phyloP scores from a whole-genome alignment of 2,888 invertebrate species.

The Rotaria magnacalcarata region DNA sequence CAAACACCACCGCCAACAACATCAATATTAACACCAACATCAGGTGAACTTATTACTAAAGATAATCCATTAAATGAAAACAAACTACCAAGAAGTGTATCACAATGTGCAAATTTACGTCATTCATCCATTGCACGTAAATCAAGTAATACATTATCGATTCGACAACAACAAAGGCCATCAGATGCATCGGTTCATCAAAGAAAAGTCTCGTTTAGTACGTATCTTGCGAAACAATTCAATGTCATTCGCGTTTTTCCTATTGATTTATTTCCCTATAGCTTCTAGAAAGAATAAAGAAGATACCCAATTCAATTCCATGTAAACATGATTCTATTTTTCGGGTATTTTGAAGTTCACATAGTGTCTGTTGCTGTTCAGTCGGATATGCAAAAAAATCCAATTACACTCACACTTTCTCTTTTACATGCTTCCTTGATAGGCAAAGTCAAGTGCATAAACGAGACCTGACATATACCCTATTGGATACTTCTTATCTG shows the following conservation, averaged over 20 bases:
- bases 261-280: too few relatives aligned
- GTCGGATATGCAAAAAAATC: neutral
- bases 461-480: neutral
- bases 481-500: neutral
- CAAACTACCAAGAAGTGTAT: neutral
- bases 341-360: neutral
- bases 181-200: constrained; percentile 21
- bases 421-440: neutral
- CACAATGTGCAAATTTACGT: neutral
- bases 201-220: constrained; percentile 25
- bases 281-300: too few relatives aligned
- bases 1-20: neutral
- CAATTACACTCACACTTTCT: neutral
- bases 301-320: too few relatives aligned
- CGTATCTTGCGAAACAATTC: neutral
- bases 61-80: neutral
- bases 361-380: neutral
- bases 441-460: neutral
- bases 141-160: neutral
- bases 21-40: neutral
- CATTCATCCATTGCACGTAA: neutral
- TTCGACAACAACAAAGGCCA: neutral
- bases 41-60: neutral
- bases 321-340: too few relatives aligned
- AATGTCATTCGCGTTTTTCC: too few relatives aligned